These are phyloP conservation scores for Limenitis camilla DNA, from an alignment of 2,888 invertebrate species.

Conservation along the genomic window DNA sequence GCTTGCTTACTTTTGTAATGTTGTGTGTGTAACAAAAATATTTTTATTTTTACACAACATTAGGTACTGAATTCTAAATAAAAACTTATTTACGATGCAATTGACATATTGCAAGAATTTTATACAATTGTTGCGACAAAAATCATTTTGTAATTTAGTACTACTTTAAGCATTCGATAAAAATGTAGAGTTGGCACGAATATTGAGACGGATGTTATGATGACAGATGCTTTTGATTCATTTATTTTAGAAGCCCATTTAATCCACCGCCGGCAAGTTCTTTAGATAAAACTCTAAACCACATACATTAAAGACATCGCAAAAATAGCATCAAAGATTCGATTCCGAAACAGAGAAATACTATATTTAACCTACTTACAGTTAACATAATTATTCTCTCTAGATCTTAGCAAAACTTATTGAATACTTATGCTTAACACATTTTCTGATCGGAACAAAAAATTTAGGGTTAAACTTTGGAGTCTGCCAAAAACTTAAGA, in stretches of 20 bases:
- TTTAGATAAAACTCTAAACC: conserved; percentile 51
- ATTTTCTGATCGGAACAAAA: background rate
- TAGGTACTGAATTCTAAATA: background rate
- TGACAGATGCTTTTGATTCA: background rate
- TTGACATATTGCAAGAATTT: conserved; percentile 8
- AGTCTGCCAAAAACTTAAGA: background rate
- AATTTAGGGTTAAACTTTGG: background rate
- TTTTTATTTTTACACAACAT: background rate
- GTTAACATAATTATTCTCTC: conserved; percentile 11
- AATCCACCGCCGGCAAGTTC: conserved; percentile 43
- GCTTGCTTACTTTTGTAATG: too few species aligned
- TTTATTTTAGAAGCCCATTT: conserved; percentile 33
- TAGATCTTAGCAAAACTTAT: conserved; percentile 3
- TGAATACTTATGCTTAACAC: background rate
- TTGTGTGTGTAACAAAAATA: too few species aligned
- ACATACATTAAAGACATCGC: conserved; percentile 52
- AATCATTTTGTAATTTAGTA: background rate
- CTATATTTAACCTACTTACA: conserved; percentile 58
- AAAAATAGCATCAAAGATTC: conserved; percentile 61
- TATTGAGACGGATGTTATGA: background rate
- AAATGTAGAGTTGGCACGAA: background rate
- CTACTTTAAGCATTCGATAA: background rate
- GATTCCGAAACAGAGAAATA: conserved; percentile 42
- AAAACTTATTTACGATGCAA: background rate
- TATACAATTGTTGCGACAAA: background rate